A percentile compares a stretch with the other conserved stretches of the same genome.
Conservation (phyloP, 2,888 invertebrate genomes). For the Stratiomys singularior region DNA sequence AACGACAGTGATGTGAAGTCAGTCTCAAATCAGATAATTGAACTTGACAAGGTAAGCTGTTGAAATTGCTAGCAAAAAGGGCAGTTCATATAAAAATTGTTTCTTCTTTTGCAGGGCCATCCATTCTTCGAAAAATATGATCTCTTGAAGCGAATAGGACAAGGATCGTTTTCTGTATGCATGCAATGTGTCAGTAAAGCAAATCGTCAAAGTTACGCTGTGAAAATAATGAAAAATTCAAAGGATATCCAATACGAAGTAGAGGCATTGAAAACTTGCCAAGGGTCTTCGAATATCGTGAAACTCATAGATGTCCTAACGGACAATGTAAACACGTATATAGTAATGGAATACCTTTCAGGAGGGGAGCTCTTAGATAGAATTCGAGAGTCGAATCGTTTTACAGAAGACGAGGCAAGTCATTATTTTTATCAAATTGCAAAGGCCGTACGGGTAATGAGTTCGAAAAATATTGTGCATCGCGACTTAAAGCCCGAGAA, state of each 20-base stretch:
- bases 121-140: conserved; percentile 88
- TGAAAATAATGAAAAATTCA: conserved; percentile 72
- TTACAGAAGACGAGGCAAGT: conserved; percentile 84
- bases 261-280: conserved; percentile 81
- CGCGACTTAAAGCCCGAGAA: conserved; percentile 95
- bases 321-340: conserved; percentile 88
- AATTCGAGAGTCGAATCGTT: conserved; percentile 72
- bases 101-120: conserved; percentile 73
- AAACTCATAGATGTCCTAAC: conserved; percentile 83
- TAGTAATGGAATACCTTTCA: conserved; percentile 85
- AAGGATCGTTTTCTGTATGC: conserved; percentile 91
- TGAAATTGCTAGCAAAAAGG: background rate
- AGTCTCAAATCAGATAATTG: conserved; percentile 10
- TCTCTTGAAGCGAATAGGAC: conserved; percentile 76
- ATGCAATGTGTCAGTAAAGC: conserved; percentile 79
- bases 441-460: conserved; percentile 86
- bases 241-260: conserved; percentile 70
- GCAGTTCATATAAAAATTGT: background rate
- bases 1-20: conserved; percentile 15
- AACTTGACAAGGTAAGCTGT: conserved; percentile 24
- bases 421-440: conserved; percentile 84
- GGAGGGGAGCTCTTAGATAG: conserved; percentile 84
- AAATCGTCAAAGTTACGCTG: conserved; percentile 82
- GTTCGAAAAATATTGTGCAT: conserved; percentile 85
- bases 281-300: conserved; percentile 90